Evolutionary conservation across 2,888 invertebrate species (phyloP).

Genomic region (Leptopilina myrica): DNA sequence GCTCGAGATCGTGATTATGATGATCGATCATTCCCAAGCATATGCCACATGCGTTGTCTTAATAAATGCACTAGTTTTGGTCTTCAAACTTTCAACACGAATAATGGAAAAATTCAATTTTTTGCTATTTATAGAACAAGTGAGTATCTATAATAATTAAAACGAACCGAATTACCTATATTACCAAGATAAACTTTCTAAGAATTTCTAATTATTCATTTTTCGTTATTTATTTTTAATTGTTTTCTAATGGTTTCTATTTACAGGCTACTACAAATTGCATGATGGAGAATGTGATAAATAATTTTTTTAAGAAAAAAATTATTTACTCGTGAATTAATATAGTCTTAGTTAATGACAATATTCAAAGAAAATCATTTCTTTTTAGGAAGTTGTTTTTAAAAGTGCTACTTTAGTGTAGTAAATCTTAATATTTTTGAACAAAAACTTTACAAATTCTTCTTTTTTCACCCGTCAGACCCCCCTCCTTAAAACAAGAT

Average conservation of each 20-base stretch:
- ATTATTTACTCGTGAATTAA: not conserved
- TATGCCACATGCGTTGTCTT: slow-evolving; percentile 72
- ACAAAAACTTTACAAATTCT: too few species aligned
- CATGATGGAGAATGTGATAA: slow-evolving; percentile 65
- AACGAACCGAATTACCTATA: too few species aligned
- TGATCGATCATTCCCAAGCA: slow-evolving; percentile 68
- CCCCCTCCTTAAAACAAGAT: too few species aligned
- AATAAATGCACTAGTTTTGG: slow-evolving; percentile 68
- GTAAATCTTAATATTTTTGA: too few species aligned
- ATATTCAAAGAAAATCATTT: too few species aligned
- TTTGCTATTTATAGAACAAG: slow-evolving; percentile 62
- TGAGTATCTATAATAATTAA: slow-evolving; percentile 59
- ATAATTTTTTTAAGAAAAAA: not conserved
- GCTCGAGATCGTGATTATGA: slow-evolving; percentile 67
- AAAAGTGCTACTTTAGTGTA: too few species aligned
- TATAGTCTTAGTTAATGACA: too few species aligned
- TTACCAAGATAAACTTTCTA: too few species aligned
- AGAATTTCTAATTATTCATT: too few species aligned
- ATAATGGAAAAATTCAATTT: slow-evolving; percentile 50
- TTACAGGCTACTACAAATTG: slow-evolving; percentile 70
- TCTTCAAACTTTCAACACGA: slow-evolving; percentile 49
- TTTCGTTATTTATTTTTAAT: too few species aligned
- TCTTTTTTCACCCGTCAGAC: too few species aligned
- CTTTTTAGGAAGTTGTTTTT: too few species aligned
- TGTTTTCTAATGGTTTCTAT: slow-evolving; percentile 10